Percentiles rank a stretch among this genome's conserved stretches.
These are phyloP conservation scores for Pandion haliaetus DNA, from an alignment of 2,113 vertebrate genomes.

Conservation along the genomic window DNA sequence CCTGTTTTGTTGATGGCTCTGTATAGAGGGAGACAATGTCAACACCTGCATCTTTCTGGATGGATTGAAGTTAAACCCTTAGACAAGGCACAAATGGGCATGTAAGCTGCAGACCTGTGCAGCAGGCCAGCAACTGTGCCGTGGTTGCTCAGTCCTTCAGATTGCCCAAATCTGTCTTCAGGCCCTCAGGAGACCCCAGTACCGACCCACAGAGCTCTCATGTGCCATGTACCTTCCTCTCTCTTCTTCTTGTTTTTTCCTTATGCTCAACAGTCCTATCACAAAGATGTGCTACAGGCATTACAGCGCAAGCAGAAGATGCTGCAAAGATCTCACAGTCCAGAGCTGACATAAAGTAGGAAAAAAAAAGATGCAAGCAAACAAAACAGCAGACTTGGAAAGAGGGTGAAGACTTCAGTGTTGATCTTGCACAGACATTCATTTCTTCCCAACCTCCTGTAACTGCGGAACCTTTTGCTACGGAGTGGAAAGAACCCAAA, in stretches of 20 bases:
- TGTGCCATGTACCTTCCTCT: neutral
- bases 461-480: neutral
- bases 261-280: fast-evolving
- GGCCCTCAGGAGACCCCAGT: neutral
- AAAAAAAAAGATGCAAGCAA: neutral
- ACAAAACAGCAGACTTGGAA: neutral
- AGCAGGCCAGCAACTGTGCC: fast-evolving
- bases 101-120: neutral
- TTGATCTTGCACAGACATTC: neutral
- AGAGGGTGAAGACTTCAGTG: neutral
- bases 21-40: neutral
- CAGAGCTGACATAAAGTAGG: neutral
- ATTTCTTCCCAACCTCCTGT: neutral
- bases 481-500: neutral
- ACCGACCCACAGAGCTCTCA: neutral
- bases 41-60: neutral
- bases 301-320: neutral
- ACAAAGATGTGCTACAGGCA: neutral
- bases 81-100: neutral
- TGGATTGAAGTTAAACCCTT: neutral
- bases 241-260: neutral
- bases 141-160: neutral
- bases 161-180: neutral
- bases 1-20: neutral
- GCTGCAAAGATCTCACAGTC: neutral